Conservation (phyloP, 1,140 invertebrate genomes). For the Achroia grisella region DNA sequence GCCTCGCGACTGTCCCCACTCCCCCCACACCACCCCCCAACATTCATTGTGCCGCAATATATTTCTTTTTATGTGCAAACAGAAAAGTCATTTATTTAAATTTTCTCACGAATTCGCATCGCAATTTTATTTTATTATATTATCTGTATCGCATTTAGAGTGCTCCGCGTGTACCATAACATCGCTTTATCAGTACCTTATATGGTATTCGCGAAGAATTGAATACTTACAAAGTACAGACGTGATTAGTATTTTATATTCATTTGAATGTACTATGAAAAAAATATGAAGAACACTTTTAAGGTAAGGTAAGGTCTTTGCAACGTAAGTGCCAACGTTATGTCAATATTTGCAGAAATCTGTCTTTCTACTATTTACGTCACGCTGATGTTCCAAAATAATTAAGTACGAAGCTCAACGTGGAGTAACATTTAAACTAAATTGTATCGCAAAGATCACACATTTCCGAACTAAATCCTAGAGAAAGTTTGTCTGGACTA, state of each 20-base stretch:
- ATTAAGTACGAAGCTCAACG: conserved; percentile 67
- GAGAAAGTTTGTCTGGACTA: conserved; percentile 15
- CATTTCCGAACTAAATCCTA: conserved; percentile 32
- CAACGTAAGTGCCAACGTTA: too few relatives aligned
- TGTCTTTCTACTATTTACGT: conserved; percentile 30
- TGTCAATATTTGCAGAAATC: conserved; percentile 5
- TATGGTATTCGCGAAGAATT: conserved; percentile 9
- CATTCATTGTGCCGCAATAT: conserved; percentile 73
- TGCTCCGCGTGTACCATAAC: conserved; percentile 34
- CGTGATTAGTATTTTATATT: neutral
- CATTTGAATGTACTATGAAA: too few relatives aligned
- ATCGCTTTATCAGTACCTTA: conserved; percentile 26
- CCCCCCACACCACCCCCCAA: conserved; percentile 55
- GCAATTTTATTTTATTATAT: conserved; percentile 73
- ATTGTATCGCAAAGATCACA: conserved; percentile 66
- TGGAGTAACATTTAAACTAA: conserved; percentile 61
- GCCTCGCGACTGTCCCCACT: conserved; percentile 50
- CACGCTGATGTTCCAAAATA: conserved; percentile 57
- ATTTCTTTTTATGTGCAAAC: conserved; percentile 74
- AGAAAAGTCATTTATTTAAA: conserved; percentile 74
- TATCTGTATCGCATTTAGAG: conserved; percentile 69
- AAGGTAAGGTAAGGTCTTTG: too few relatives aligned
- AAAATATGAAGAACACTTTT: too few relatives aligned
- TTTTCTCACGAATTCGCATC: conserved; percentile 72
- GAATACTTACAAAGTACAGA: conserved; percentile 1